Evolutionary conservation across 2,888 invertebrate species (phyloP), one percentile per base, ranked within the genome.

Genomic region (Serripes groenlandicus): DNA sequence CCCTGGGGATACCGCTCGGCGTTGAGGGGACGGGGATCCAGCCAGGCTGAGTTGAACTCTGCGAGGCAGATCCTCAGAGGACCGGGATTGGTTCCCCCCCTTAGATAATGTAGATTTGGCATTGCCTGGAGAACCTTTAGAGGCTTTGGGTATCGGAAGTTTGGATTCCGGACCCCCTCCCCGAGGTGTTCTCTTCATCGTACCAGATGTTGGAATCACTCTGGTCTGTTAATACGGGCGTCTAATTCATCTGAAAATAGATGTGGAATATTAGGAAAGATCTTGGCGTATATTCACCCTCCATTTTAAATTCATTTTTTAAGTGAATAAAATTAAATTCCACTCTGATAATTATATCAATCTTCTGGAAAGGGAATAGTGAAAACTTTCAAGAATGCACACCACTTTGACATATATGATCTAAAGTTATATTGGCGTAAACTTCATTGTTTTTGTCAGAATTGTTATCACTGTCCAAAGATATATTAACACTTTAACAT

Each of bases 61-160:
- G 21, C 90, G 81, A 4, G 91, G 90, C 32, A 92, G 87, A 71
- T 92, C 91, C 80, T 92, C 92, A 1, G 92, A 90, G 26, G 92
- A 92, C 42, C 89, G 88, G 30, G 92, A 88, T 52, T 88, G 85
- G 70, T 76, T 83, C 32, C 81, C 81, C n/a, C 88, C 89, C 69
- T 83, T 85, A 30, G 85, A 86, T 9, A 90, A 79, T 3, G 90
- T 86, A n/a, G 91, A 88, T 49, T 88, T 89, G 70, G 89, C 85
- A 66, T 84, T 87, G 18, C 88, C 84, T 23, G 91, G 91, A 30
- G 89, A 91, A 30, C 90, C 89, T 37, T 88, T 89, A 28, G 91
- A 90, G 32, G 85, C 72, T 74, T 90, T 90, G 9, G 91, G 90
- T 28, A 91, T 87, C 21, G 92, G 92, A 28, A 91, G 90, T 69